Evolutionary conservation across 2,113 vertebrate species (phyloP), one percentile per base, ranked within the genome.

Genomic region (Eolophus roseicapilla): DNA sequence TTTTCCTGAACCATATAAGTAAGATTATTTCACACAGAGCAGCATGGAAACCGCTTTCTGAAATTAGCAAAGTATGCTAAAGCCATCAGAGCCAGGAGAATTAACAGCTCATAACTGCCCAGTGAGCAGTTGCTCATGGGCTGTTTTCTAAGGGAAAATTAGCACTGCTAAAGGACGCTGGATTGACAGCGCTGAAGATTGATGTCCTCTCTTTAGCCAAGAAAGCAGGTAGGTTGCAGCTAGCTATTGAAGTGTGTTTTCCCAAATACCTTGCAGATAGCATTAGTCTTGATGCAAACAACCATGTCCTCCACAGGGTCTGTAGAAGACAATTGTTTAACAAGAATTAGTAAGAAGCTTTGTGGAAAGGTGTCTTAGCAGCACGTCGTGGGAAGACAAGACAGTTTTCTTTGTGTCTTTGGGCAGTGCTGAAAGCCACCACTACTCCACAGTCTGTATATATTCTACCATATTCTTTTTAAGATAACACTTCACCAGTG

Each of bases 41-140:
- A 4, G 83, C 62, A 35, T 1, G 17, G 88, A 79, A 91, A 91
- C 35, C 11, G 1, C 91, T 44, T 73, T 76, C 65, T 71, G 64
- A 43, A 31, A 60, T 55, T 21, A 76, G 89, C 20, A 17, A 81
- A 86, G 73, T 37, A 24, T 17, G 83, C 7, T 59, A 55, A 92
- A 86, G 70, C 37, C 82, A 65, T 64, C 89, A 68, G 67, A 91
- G 83, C 33, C 35, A 0, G 12, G 17, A 52, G 89, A 82, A 93
- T 86, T 84, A 88, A 39, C 91, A 93, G 94, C 90, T 97, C 59
- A 0, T 78, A 85, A 90, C 90, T 87, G 57, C 78, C 78, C 25
- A 1, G 35, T 6, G 19, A 93, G 82, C n/a, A 13, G 16, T 53
- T 13, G 76, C 81, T 78, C 77, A 46, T 7, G 50, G 37, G 57